Evolutionary conservation across 2,113 vertebrate species (phyloP), one percentile per base, ranked within the genome.

Genomic region (Sphaerodactylus townsendi): DNA sequence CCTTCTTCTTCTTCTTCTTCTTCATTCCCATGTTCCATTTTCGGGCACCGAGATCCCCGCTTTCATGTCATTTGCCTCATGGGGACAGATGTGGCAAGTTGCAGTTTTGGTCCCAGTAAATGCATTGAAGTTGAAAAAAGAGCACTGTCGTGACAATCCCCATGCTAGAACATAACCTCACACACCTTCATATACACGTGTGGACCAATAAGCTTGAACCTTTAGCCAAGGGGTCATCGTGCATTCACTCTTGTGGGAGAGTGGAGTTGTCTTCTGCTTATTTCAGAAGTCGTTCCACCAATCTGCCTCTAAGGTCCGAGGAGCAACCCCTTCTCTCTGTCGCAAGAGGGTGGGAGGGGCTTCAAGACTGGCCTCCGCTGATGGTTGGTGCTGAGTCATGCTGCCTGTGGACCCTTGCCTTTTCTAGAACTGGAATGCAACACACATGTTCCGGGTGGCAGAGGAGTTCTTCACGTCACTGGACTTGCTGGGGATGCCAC

Each of bases 391-490:
- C 89, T 88, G 86, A 75, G 72, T 37, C 9, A 33, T 41, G 30
- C 28, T n/a, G 83, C 25, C 37, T 46, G 48, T 81, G 68, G 65
- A 44, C 79, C 33, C 66, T 85, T 66, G 64, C 39, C 68, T 73
- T 66, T 66, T 23, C 41, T 96, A 99, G 98, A 95, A 96, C 59
- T 99, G 98, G 96, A 98, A 98, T 0, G 96, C 95, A 37, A 97
- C 95, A 0, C 90, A 92, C 88, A 99, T 99, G 98, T 99, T 99
- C 88, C 92, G 77, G 14, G 97, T 97, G 33, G 95, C 98, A 0
- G 98, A 99, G 82, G 96, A 96, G 19, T 99, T 99, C 96, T 99
- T 99, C 95, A 97, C 94, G 0, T 99, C 98, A 11, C 88, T 99
- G 88, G 96, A 95, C 5, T 95, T 99, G 44, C 76, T 93, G 48